These are phyloP conservation scores for Lacanobia wlatinum DNA, from an alignment of 2,888 invertebrate species.

Conservation along the genomic window DNA sequence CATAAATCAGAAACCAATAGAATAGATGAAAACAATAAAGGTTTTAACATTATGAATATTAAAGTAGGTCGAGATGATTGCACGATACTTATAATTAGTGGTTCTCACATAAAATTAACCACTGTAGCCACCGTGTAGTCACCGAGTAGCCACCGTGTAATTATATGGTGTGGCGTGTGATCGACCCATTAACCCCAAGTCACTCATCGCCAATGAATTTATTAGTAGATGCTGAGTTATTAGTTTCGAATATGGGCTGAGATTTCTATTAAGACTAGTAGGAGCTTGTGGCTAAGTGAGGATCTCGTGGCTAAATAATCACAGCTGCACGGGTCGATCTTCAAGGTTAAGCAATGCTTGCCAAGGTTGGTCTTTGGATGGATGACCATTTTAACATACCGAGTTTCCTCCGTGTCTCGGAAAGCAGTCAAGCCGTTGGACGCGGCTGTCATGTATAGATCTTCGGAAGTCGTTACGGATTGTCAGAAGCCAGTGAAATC, in stretches of 20 bases:
- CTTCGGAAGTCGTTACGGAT: no score
- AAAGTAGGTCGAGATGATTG: constrained; percentile 39
- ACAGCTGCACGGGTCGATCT: no score
- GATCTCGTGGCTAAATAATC: no score
- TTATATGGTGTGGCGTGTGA: constrained; percentile 33
- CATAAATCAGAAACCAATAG: constrained; percentile 1
- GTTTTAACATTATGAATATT: neutral
- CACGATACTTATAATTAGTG: neutral
- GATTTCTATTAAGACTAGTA: neutral
- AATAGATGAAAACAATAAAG: constrained; percentile 4
- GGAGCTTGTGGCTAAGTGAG: no score
- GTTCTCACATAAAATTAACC: constrained; percentile 48
- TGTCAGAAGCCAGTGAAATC: no score
- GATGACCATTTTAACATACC: no score
- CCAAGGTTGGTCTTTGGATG: no score
- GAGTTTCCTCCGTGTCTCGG: no score
- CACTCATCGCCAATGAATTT: constrained; percentile 16
- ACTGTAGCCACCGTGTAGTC: neutral
- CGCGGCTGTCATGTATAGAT: no score
- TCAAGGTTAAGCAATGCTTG: no score
- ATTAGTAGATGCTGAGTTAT: constrained; percentile 14
- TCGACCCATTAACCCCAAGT: constrained; percentile 16
- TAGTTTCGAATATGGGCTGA: neutral
- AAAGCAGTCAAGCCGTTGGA: no score
- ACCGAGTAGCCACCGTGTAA: constrained; percentile 8